Evolutionary conservation across 2,113 vertebrate genomes (phyloP).

Genomic region (Chloropsis cyanopogon): DNA sequence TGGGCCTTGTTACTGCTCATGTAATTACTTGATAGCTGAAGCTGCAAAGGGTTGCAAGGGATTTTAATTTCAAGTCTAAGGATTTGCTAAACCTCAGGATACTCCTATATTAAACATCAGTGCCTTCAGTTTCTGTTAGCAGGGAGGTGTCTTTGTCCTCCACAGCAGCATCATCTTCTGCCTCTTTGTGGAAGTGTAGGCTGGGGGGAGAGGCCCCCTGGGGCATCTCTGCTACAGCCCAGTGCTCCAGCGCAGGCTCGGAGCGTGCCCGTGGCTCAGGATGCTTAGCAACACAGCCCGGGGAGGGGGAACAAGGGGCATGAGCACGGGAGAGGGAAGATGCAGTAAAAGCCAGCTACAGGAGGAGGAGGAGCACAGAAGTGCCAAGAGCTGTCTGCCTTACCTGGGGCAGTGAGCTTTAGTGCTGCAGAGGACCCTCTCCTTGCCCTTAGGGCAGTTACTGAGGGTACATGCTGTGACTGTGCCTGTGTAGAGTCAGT

Average conservation of each 20-base stretch:
- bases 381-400: background rate
- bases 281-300: background rate
- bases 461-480: accelerated
- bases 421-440: background rate
- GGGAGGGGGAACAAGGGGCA: background rate
- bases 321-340: background rate
- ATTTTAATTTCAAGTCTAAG: background rate
- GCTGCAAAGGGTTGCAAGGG: background rate
- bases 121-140: background rate
- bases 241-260: background rate
- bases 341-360: accelerated
- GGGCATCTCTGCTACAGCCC: background rate
- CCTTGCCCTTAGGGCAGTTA: accelerated
- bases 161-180: background rate
- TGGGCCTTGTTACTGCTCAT: background rate
- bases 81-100: background rate
- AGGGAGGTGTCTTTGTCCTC: background rate
- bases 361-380: background rate
- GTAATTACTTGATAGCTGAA: background rate
- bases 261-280: background rate
- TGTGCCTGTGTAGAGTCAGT: background rate
- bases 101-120: accelerated
- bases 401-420: background rate
- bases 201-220: background rate
- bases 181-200: background rate